These are phyloP conservation scores for Lanistes nyassanus DNA, from an alignment of 1,140 invertebrate species.

Conservation along the genomic window DNA sequence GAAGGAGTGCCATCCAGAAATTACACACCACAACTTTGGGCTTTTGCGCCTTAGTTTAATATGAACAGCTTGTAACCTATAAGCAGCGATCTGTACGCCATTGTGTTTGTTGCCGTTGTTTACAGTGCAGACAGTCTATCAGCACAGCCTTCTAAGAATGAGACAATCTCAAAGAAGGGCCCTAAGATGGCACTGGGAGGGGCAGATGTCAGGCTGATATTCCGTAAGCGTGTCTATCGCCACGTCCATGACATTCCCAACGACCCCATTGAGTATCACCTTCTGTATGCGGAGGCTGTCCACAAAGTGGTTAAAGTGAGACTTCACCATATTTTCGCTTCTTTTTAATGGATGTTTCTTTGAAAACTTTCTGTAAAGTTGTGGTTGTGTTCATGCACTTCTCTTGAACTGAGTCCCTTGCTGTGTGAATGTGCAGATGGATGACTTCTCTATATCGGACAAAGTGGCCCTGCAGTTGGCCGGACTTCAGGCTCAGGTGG, in stretches of 20 bases:
- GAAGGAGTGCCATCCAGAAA: too few species aligned
- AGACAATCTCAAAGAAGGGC: constrained; percentile 65
- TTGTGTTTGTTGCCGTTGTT: constrained; percentile 17
- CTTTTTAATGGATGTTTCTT: neutral
- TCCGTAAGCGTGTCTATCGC: constrained; percentile 89
- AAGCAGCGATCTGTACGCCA: neutral
- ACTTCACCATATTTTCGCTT: constrained; percentile 24
- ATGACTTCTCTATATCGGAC: constrained; percentile 94
- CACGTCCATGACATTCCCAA: constrained; percentile 91
- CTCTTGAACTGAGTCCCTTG: too few species aligned
- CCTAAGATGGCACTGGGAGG: constrained; percentile 70
- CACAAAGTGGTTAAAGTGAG: constrained; percentile 91
- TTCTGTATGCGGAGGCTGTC: constrained; percentile 95
- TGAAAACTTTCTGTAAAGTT: neutral
- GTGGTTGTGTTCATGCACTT: too few species aligned
- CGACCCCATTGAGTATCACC: constrained; percentile 93
- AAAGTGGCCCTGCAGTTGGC: constrained; percentile 93
- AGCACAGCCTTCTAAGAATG: constrained; percentile 63
- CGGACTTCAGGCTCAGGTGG: constrained; percentile 92
- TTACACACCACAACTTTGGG: too few species aligned
- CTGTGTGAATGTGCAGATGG: constrained; percentile 76
- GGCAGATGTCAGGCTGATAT: constrained; percentile 92
- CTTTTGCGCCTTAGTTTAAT: neutral
- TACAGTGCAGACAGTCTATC: constrained; percentile 52
- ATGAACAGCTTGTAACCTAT: neutral